Evolutionary conservation across 2,888 invertebrate genomes (phyloP), one percentile per base, ranked within the genome.

Genomic region (Bombylius discolor): DNA sequence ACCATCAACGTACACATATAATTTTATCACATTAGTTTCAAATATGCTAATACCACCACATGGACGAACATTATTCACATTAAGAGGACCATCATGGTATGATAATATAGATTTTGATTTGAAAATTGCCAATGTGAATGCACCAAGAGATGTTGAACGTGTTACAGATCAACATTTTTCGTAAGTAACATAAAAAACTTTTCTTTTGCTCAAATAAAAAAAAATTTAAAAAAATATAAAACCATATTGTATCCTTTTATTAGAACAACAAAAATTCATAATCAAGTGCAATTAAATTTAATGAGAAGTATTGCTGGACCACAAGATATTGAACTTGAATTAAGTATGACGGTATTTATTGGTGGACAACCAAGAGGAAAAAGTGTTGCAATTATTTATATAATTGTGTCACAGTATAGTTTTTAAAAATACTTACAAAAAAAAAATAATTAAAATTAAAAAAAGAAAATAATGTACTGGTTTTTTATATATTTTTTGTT

Each of bases 21-120:
- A 96, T 74, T 97, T 91, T 73, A 88, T 98, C 64, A 89, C 94
- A 1, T 85, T 98, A 66, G 89, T 91, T 0, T 88, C 93, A 33
- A 87, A 89, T 68, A 76, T 89, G 55, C 84, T 84, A 53, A 78
- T 92, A 46, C 84, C 87, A 0, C 71, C 71, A 4, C 68, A 70
- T 51, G 74, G 73, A 8, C 67, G 72, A 45, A 87, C 89, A 55
- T 77, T 97, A 9, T 96, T 97, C 73, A 90, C 90, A 9, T 87
- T 97, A 81, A 79, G 87, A 34, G 93, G 93, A 0, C 90, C 90
- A 0, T 76, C 79, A 45, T 85, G 85, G 78, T 76, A 80, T 5
- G 79, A 81, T 36, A 84, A 87, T 4, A 84, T 88, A 56, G 81
- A 83, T 58, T 96, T 95, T 70, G 79, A 81, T 52, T 78, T 95